Base-by-base conservation (phyloP, 2,797 vertebrate species). In the Myotis myotis region DNA sequence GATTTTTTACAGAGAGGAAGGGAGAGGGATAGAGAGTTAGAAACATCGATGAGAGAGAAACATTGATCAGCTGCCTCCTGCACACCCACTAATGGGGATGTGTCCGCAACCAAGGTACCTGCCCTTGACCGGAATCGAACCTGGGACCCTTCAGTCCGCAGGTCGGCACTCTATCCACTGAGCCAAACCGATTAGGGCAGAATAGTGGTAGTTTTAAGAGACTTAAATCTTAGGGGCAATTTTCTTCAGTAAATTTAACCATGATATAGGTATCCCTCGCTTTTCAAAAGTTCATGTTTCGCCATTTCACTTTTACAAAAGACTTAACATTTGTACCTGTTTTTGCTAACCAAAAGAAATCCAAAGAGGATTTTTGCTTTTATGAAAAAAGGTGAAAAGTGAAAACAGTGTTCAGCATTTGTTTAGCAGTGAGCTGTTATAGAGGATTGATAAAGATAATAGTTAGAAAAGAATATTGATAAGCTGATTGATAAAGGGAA, bases 401-500 rank as follows among this genome's bases (percentile, higher is more conserved):
- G 72, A 75, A 49, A 75, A 20, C 30, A 75, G 72, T n/a, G 44
- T 75, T 49, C 5, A 49, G 72, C 8, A 47, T 75, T 75, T 75
- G 44, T 75, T n/a, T 49, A 49, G 17, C 28, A 75, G 30, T 19
- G 30, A 51, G 5, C 71, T 72, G 12, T 28, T 60, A 60, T 60
- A 60, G 66, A 22, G 9, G 28, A 44, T 72, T 86, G 72, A 44
- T 8, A 57, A 57, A 86, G 28, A 22, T 30, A 55, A 85, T 53
- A 22, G 20, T 57, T 86, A 57, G 76, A 90, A 82, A 68, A 41
- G 71, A 75, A 88, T 82, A 55, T 75, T 51, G 68, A 57, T 93
- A 57, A 89, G 53, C n/a, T 82, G 13, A 51, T 84, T 71, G 72
- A 62, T 94, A 89, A 93, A 47, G 49, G 66, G 47, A 75, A 70